phyloP scores from a whole-genome alignment of 1,140 invertebrate genomes.

The Mactra quadrangularis region DNA sequence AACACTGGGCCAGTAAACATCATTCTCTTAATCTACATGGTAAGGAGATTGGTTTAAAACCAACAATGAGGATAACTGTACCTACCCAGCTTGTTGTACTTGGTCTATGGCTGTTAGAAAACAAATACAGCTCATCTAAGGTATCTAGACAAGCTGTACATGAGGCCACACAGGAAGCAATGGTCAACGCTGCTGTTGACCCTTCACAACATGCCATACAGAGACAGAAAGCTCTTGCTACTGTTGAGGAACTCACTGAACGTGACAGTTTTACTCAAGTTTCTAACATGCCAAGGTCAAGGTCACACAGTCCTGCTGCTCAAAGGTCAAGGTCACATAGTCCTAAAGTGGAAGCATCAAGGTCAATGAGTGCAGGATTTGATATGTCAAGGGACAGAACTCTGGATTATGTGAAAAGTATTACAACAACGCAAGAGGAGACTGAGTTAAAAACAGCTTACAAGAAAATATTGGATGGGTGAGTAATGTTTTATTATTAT shows the following conservation, averaged over 20 bases:
- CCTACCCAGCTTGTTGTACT: constrained; percentile 78
- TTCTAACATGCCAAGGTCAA: constrained; percentile 53
- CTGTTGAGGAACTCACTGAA: constrained; percentile 53
- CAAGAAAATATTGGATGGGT: constrained; percentile 78
- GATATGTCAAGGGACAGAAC: constrained; percentile 57
- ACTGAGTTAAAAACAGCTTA: constrained; percentile 75
- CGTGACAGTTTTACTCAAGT: constrained; percentile 57
- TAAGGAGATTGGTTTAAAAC: constrained; percentile 67
- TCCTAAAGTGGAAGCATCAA: constrained; percentile 36
- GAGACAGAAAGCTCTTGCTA: constrained; percentile 18
- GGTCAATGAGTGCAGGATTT: constrained; percentile 44
- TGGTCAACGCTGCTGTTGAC: constrained; percentile 14
- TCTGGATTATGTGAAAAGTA: constrained; percentile 50
- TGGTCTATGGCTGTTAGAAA: constrained; percentile 78
- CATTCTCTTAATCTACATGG: constrained; percentile 71
- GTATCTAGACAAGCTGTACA: background rate
- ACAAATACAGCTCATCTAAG: constrained; percentile 73
- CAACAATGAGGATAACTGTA: constrained; percentile 77
- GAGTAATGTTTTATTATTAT: too few relatives aligned
- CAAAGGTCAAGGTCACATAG: constrained; percentile 57
- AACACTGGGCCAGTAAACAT: constrained; percentile 76
- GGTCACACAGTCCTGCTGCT: constrained; percentile 49
- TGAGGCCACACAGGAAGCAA: constrained; percentile 15
- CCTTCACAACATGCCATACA: constrained; percentile 18
- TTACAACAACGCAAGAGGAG: constrained; percentile 63